phyloP scores from a whole-genome alignment of 2,113 vertebrate genomes.

The Cacatua alba region DNA sequence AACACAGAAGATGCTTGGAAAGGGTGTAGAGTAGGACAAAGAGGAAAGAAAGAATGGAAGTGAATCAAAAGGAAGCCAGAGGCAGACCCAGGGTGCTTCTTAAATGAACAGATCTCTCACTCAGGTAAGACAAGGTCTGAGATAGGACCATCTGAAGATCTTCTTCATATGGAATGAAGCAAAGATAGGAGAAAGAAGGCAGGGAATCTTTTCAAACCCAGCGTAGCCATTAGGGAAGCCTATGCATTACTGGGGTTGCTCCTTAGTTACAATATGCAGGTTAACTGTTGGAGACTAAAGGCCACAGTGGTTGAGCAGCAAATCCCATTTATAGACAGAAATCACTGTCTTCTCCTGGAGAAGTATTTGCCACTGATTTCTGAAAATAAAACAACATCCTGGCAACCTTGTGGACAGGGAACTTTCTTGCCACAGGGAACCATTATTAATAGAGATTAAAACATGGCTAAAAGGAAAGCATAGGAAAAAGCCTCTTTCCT shows the following conservation, averaged over 20 bases:
- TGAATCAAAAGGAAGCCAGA: neutral
- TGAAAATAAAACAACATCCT: neutral
- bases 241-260: neutral
- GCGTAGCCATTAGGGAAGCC: neutral
- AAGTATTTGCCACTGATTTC: neutral
- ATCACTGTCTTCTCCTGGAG: neutral
- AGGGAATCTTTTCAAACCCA: neutral
- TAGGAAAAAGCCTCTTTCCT: neutral
- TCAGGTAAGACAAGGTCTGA: neutral
- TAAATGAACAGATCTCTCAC: neutral
- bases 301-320: neutral
- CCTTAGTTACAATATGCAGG: neutral
- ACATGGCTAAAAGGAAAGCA: neutral
- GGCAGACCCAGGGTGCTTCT: neutral
- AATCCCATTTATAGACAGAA: neutral
- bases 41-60: neutral
- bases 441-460: neutral
- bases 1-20: neutral
- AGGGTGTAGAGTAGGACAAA: neutral
- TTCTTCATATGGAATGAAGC: neutral
- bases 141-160: neutral
- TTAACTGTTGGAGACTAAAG: fast-evolving
- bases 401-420: neutral
- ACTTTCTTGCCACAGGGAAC: neutral
- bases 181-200: neutral